These are phyloP conservation scores for Limonius californicus DNA, from an alignment of 1,140 invertebrate species.

Conservation along the genomic window DNA sequence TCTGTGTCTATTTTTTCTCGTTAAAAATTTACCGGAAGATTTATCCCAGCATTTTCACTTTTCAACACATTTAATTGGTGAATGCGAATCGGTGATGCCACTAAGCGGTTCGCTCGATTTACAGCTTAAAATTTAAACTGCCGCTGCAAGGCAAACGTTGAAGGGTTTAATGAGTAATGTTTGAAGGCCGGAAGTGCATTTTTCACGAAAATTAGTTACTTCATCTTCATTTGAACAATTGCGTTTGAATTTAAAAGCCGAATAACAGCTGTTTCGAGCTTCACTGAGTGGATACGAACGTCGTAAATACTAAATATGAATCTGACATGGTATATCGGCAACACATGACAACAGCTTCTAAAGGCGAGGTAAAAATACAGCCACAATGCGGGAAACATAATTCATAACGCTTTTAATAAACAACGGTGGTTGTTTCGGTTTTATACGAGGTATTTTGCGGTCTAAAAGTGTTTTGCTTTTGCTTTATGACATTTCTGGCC, in stretches of 20 bases:
- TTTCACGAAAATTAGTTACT: neutral
- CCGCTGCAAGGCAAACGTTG: neutral
- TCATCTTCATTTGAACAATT: conserved; percentile 8
- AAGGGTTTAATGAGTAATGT: neutral
- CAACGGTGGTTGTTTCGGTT: conserved; percentile 30
- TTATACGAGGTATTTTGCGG: conserved; percentile 22
- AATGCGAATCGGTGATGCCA: conserved; percentile 11
- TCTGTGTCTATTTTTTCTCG: neutral
- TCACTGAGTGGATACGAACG: neutral
- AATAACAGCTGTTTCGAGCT: neutral
- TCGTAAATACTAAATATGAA: conserved; percentile 4
- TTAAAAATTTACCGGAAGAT: conserved; percentile 8
- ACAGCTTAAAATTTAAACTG: neutral
- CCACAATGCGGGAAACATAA: conserved; percentile 41
- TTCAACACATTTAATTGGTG: conserved; percentile 13
- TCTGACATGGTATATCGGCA: neutral
- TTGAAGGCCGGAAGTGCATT: neutral
- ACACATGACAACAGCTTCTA: neutral
- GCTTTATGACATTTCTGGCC: neutral
- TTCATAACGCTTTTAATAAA: conserved; percentile 39
- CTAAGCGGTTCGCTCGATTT: conserved; percentile 5
- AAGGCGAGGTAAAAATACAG: conserved; percentile 29
- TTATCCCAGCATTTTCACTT: conserved; percentile 4
- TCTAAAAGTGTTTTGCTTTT: neutral
- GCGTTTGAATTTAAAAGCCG: neutral